phyloP scores from a whole-genome alignment of 2,113 vertebrate genomes.

The Anoura caudifer region DNA sequence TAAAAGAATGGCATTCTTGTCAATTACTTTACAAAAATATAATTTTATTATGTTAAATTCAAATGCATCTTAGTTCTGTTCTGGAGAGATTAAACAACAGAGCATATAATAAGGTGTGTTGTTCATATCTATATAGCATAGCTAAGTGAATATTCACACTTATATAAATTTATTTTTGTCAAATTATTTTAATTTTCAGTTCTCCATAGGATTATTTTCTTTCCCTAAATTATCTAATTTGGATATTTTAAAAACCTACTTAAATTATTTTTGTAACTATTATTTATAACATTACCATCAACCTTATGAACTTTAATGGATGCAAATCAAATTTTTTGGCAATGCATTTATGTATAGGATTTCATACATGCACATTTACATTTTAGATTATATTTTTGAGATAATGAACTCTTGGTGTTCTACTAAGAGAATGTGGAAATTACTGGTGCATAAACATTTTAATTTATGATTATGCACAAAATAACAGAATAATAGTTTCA shows the following conservation, averaged over 20 bases:
- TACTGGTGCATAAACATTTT: background rate
- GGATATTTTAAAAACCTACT: background rate
- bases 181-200: background rate
- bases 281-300: background rate
- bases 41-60: background rate
- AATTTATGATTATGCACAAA: background rate
- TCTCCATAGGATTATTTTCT: background rate
- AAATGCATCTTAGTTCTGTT: background rate
- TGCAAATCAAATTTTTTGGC: background rate
- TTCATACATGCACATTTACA: background rate
- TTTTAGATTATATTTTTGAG: background rate
- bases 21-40: background rate
- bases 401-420: background rate
- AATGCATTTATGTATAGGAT: background rate
- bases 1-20: background rate
- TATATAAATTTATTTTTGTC: background rate
- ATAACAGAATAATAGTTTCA: background rate
- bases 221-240: background rate
- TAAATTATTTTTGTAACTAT: background rate
- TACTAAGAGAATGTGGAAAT: background rate
- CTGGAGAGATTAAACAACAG: background rate
- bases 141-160: background rate
- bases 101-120: background rate
- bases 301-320: background rate
- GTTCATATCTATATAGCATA: background rate